Evolutionary conservation across 2,888 invertebrate genomes (phyloP).

Genomic region (Melieria crassipennis): DNA sequence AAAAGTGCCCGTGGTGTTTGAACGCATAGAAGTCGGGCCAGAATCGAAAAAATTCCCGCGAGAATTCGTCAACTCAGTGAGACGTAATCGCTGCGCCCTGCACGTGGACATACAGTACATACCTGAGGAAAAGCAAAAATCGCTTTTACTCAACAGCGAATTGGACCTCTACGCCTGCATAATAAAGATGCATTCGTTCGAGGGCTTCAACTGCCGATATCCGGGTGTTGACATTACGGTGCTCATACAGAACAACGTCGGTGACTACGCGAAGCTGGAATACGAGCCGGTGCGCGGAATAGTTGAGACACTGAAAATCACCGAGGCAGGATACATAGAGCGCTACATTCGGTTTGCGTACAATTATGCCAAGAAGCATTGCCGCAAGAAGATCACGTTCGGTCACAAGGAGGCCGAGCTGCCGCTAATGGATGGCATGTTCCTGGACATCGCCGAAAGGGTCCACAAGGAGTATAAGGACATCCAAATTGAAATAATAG

Average conservation of each 20-base stretch:
- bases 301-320: conserved; percentile 55
- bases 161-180: conserved; percentile 51
- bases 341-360: conserved; percentile 52
- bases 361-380: conserved; percentile 39
- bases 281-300: conserved; percentile 57
- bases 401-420: conserved; percentile 52
- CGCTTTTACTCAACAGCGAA: conserved; percentile 48
- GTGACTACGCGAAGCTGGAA: conserved; percentile 55
- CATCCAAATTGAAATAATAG: conserved; percentile 48
- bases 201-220: conserved; percentile 50
- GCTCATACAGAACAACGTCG: conserved; percentile 55
- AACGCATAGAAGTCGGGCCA: conserved; percentile 43
- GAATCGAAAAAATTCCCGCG: conserved; percentile 9
- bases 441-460: conserved; percentile 44
- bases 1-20: conserved; percentile 52
- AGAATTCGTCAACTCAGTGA: conserved; percentile 52
- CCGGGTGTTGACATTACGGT: conserved; percentile 50
- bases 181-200: conserved; percentile 48
- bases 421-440: conserved; percentile 50
- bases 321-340: conserved; percentile 31
- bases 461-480: conserved; percentile 40
- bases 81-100: conserved; percentile 52
- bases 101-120: conserved; percentile 50
- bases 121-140: conserved; percentile 44
- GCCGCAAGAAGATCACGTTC: conserved; percentile 50